Evolutionary conservation across 2,797 vertebrate species (phyloP).

Genomic region (Acomys russatus): DNA sequence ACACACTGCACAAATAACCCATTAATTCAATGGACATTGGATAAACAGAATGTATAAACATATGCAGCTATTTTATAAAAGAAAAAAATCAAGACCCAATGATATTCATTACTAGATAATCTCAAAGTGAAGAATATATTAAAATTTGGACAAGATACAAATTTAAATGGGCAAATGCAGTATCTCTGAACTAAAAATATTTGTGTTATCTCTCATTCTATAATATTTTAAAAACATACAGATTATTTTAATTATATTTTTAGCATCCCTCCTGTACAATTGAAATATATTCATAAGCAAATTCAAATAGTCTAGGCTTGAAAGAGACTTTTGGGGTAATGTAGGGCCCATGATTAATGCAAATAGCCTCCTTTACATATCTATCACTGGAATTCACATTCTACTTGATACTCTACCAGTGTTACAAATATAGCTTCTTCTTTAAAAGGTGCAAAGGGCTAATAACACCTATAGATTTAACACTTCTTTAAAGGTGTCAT

Average conservation of each 20-base stretch:
- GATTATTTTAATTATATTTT: slow-evolving; percentile 30
- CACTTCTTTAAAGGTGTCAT: not conserved
- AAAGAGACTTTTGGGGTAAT: not conserved
- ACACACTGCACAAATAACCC: not conserved
- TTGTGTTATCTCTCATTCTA: slow-evolving; percentile 36
- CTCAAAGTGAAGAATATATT: not conserved
- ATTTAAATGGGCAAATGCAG: not conserved
- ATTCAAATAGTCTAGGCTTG: slow-evolving; percentile 27
- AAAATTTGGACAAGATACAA: slow-evolving; percentile 51
- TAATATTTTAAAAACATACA: not conserved
- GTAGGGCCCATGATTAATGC: not conserved
- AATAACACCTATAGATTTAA: not conserved
- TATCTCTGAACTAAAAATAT: not conserved
- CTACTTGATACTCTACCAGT: slow-evolving; percentile 22
- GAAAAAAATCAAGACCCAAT: not conserved
- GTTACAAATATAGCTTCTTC: not conserved
- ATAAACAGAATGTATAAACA: not conserved
- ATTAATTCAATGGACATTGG: not conserved
- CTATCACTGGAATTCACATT: slow-evolving; percentile 5
- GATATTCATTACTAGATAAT: not conserved
- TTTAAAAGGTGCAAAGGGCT: not conserved
- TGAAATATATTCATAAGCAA: slow-evolving; percentile 35
- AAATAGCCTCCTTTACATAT: not conserved
- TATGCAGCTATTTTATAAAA: slow-evolving; percentile 28
- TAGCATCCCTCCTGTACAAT: not conserved